Evolutionary conservation across 2,113 vertebrate species (phyloP).

Genomic region (Corydoras sp.): DNA sequence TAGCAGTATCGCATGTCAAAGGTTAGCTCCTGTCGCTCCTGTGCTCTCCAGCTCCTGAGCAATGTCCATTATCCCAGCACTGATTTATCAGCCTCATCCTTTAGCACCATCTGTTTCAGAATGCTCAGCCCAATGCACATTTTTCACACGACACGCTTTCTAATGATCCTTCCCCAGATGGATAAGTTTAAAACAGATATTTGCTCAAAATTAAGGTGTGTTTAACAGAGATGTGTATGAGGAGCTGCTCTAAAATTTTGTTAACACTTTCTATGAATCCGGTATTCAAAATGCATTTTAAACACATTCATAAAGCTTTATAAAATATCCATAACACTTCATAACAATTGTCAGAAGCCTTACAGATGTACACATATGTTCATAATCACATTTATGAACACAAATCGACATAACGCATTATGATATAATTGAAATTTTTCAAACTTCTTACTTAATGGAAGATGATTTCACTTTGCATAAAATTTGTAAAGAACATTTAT

Average conservation of each 20-base stretch:
- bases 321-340: too few relatives aligned
- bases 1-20: conserved; percentile 16
- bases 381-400: too few relatives aligned
- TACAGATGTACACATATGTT: too few relatives aligned
- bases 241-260: not conserved
- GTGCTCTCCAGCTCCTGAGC: not conserved
- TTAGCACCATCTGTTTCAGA: conserved; percentile 27
- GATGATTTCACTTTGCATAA: too few relatives aligned
- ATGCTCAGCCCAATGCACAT: not conserved
- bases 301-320: too few relatives aligned
- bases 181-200: not conserved
- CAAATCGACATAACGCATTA: too few relatives aligned
- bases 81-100: conserved; percentile 15
- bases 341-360: too few relatives aligned
- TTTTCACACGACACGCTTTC: not conserved
- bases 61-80: conserved; percentile 18
- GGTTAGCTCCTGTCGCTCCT: conserved; percentile 8
- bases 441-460: too few relatives aligned
- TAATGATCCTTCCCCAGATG: conserved; percentile 6
- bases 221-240: conserved; percentile 4
- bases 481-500: too few relatives aligned
- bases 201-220: conserved; percentile 10
- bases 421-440: too few relatives aligned
- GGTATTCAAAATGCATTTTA: too few relatives aligned
- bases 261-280: not conserved